Conservation (phyloP, 2,113 vertebrate species). For the Cichladusa arquata region DNA sequence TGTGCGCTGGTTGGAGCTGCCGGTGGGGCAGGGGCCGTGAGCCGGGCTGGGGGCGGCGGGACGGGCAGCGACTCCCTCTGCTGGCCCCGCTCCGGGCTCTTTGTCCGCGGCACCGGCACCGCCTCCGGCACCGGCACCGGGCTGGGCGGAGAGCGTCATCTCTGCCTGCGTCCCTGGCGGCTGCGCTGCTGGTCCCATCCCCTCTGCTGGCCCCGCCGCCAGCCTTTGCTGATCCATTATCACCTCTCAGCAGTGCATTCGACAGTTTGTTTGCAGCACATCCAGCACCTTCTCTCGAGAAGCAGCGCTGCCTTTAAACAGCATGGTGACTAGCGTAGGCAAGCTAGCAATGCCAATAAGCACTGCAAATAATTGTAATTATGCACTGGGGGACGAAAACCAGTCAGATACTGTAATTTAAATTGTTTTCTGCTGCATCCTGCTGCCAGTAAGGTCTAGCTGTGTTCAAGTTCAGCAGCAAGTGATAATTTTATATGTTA, state of each 20-base stretch:
- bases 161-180: background rate
- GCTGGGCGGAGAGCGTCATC: fast-evolving
- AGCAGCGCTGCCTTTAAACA: background rate
- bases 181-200: background rate
- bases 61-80: background rate
- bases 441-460: background rate
- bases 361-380: background rate
- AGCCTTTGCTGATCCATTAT: background rate
- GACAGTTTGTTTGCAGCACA: background rate
- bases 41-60: background rate
- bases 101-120: no score
- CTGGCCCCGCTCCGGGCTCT: background rate
- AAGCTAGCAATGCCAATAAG: background rate
- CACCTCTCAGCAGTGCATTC: background rate
- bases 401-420: background rate
- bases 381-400: no score
- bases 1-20: background rate
- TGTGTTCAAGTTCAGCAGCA: background rate
- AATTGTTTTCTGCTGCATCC: background rate
- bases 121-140: background rate
- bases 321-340: background rate
- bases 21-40: no score
- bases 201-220: background rate
- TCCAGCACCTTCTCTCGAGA: background rate
- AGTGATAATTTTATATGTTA: background rate